Base-by-base conservation (phyloP, 2,888 invertebrate genomes). In the Ennomos quercinarius region DNA sequence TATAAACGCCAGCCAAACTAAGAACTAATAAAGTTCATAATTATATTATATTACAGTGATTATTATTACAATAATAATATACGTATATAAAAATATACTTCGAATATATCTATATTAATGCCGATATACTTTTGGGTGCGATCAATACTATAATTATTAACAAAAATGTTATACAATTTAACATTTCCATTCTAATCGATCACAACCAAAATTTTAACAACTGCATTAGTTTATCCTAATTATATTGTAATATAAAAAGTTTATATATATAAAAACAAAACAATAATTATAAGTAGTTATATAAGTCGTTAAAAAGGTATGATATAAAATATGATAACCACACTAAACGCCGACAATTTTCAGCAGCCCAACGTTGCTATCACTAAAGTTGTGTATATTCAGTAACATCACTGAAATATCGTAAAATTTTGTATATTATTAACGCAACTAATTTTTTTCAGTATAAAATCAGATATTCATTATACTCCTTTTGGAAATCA, bases 131-230 rank as follows among this genome's bases (percentile, higher is more conserved):
- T 88, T 80, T 84, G 90, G 89, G 81, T 84, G 89, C 88, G 89
- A 91, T 90, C 88, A 90, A 89, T 84, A 64, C 55, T 39, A 50
- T 57, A 47, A 6, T 54, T 44, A 6, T 54, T 44, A 64, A 61
- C 52, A 17, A 59, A 44, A 46, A 48, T 54, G 62, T 63, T 56
- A 63, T 43, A 57, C 52, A 62, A 6, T 27, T 27, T 27, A 6
- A 27, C 27, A 27, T 53, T 70, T 67, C 80, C 77, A 66, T 71
- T 77, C 66, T 71, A 75, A 82, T 91, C 89, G 89, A 91, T 91
- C 90, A 83, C 89, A 89, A 82, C 90, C 91, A 89, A 89, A 89
- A 86, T 78, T 70, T 68, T 55, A 68, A 68, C 43, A 66, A 47
- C 61, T 41, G 10, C 27, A 17, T 47, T 42, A 44, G 17, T 27